phyloP scores from a whole-genome alignment of 1,140 invertebrate species.

The Heterodera carotae region DNA sequence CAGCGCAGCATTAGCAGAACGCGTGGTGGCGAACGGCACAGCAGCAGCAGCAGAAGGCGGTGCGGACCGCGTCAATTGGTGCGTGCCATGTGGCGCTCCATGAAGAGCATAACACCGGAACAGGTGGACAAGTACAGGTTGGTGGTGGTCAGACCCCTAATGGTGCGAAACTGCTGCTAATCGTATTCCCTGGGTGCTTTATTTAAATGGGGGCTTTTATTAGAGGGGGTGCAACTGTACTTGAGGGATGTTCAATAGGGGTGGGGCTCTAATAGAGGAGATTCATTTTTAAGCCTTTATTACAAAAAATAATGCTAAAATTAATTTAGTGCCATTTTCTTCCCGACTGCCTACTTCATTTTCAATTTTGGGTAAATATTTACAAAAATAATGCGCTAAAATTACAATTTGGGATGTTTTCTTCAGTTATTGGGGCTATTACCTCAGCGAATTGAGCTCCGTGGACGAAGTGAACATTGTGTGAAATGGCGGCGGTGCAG shows the following conservation, averaged over 20 bases:
- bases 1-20: constrained; percentile 22
- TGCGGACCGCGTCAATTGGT: constrained; percentile 7
- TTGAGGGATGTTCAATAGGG: too few relatives aligned
- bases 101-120: constrained; percentile 45
- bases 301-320: neutral
- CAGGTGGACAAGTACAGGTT: constrained; percentile 55
- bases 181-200: too few relatives aligned
- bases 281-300: too few relatives aligned
- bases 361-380: constrained; percentile 54
- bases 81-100: constrained; percentile 6
- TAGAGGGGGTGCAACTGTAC: too few relatives aligned
- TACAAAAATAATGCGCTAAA: too few relatives aligned
- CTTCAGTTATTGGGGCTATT: constrained; percentile 62
- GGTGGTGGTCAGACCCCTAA: neutral
- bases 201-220: too few relatives aligned
- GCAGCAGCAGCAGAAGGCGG: neutral
- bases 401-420: too few relatives aligned
- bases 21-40: too few relatives aligned
- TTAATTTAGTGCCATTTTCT: constrained; percentile 57
- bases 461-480: constrained; percentile 32
- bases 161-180: neutral
- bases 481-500: constrained; percentile 1
- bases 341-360: constrained; percentile 64
- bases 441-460: constrained; percentile 48
- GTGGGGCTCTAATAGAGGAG: too few relatives aligned